These are phyloP conservation scores for Hydrotaea cyrtoneurina DNA, from an alignment of 2,888 invertebrate species.

Conservation along the genomic window DNA sequence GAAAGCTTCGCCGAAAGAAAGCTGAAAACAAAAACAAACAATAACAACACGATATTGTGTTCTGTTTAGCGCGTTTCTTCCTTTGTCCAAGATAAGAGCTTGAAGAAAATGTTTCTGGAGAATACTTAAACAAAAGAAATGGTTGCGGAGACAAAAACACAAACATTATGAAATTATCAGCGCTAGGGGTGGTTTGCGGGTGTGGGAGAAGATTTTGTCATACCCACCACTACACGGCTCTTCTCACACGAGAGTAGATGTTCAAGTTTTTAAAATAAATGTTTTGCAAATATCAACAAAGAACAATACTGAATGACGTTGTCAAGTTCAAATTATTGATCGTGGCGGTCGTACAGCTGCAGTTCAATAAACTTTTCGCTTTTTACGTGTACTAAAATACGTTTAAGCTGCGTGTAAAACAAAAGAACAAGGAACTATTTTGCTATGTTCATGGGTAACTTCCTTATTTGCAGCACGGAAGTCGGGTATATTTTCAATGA, in stretches of 20 bases:
- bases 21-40: slow-evolving; percentile 26
- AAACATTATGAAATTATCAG: too few relatives aligned
- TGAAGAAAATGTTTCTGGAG: neutral
- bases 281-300: neutral
- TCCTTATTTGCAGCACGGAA: too few relatives aligned
- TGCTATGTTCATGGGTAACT: too few relatives aligned
- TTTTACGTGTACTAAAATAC: neutral
- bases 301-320: neutral
- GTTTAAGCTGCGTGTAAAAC: too few relatives aligned
- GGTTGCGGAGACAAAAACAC: too few relatives aligned
- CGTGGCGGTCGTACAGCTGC: neutral
- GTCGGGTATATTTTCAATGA: too few relatives aligned
- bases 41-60: slow-evolving; percentile 3
- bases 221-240: too few relatives aligned
- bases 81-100: neutral
- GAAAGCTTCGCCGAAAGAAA: slow-evolving; percentile 29
- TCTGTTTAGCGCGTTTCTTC: neutral
- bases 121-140: too few relatives aligned
- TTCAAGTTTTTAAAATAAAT: neutral
- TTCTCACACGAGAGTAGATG: neutral
- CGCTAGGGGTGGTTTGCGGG: too few relatives aligned
- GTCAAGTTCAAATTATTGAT: neutral
- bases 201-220: too few relatives aligned
- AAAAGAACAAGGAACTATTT: too few relatives aligned
- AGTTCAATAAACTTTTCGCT: slow-evolving; percentile 14